phyloP scores from a whole-genome alignment of 2,888 invertebrate species.

The Pristionchus maxplancki region DNA sequence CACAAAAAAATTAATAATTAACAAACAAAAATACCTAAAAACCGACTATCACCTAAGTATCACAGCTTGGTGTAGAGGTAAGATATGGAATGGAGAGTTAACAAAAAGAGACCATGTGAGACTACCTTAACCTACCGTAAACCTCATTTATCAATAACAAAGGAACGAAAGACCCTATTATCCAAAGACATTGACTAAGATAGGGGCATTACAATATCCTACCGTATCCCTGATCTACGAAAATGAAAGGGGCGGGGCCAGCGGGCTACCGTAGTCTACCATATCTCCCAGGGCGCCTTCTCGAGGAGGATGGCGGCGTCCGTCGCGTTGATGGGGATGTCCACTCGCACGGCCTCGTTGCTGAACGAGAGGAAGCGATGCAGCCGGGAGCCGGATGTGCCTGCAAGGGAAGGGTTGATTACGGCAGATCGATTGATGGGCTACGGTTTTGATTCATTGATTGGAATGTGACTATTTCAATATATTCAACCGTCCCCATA shows the following conservation, averaged over 20 bases:
- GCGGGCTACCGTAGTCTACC: constrained; percentile 10
- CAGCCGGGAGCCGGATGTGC: neutral
- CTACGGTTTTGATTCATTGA: too few species aligned
- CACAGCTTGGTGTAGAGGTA: neutral
- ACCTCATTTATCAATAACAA: neutral
- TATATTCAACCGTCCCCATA: neutral
- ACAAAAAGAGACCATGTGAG: neutral
- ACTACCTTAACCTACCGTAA: neutral
- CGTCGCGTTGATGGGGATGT: constrained; percentile 1
- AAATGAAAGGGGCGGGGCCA: neutral
- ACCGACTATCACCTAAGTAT: neutral
- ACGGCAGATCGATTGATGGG: neutral
- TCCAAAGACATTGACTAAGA: too few species aligned
- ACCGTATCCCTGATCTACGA: neutral
- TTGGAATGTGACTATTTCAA: too few species aligned
- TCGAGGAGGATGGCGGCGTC: constrained; percentile 6
- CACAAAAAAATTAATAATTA: neutral
- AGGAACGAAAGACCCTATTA: too few species aligned
- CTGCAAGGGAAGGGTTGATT: neutral
- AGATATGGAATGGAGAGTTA: neutral
- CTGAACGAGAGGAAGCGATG: constrained; percentile 22
- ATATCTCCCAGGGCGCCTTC: constrained; percentile 34
- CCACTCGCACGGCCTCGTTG: neutral
- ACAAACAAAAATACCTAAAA: neutral
- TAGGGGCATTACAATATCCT: too few species aligned